Conservation (phyloP, 2,797 vertebrate species). For the Macroramphosus scolopax region DNA sequence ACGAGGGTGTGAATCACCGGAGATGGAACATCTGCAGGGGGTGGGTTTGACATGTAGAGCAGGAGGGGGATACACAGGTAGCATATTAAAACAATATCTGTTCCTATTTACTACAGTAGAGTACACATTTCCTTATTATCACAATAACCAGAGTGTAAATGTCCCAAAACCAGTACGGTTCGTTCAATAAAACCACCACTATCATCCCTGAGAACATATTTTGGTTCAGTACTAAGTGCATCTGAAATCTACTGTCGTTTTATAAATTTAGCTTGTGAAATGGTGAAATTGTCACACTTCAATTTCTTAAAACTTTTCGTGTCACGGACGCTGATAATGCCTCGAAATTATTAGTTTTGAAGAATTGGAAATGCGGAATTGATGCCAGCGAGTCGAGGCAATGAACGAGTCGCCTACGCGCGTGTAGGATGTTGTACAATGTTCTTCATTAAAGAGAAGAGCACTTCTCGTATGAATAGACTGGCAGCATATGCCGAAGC, state of each 20-base stretch:
- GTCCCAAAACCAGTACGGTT: constrained; percentile 44
- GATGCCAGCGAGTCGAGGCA: not conserved
- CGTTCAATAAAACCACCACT: constrained; percentile 46
- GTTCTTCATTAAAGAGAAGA: constrained; percentile 18
- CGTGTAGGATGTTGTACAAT: constrained; percentile 1
- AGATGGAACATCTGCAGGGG: too few species aligned
- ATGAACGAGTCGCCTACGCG: constrained; percentile 1
- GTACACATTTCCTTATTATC: constrained; percentile 58
- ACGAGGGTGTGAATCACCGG: too few species aligned
- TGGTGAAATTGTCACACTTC: constrained; percentile 17
- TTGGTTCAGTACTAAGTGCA: constrained; percentile 76
- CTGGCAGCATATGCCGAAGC: constrained; percentile 4
- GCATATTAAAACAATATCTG: constrained; percentile 54
- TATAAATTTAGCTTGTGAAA: constrained; percentile 34
- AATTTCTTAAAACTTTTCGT: too few species aligned
- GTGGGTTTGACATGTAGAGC: constrained; percentile 6
- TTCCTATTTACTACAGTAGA: constrained; percentile 72
- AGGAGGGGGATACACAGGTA: constrained; percentile 22
- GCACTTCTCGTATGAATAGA: constrained; percentile 14
- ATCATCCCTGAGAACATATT: constrained; percentile 81
- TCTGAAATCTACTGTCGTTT: constrained; percentile 54
- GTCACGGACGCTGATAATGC: too few species aligned
- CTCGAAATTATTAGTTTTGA: too few species aligned
- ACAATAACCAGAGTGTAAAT: constrained; percentile 44
- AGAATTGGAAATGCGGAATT: constrained; percentile 20